Base-by-base conservation (phyloP, 2,888 invertebrate genomes). In the Mayetiola destructor region DNA sequence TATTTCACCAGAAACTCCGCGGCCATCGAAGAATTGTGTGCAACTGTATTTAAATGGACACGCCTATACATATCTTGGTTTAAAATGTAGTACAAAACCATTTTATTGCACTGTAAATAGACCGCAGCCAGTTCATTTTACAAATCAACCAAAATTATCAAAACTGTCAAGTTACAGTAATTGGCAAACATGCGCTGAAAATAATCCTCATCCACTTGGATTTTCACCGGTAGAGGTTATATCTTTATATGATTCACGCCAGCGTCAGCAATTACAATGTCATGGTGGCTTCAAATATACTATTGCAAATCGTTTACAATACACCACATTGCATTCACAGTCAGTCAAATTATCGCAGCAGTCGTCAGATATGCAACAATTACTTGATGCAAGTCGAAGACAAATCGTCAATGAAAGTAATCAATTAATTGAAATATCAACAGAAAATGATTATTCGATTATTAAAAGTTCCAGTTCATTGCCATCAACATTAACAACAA, bases 141-240 rank as follows among this genome's bases (percentile, higher is more conserved):
- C 27, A 2, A 27, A 27, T 14, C 48, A 27, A 27, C 48, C 48
- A 6, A 88, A 89, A 64, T 84, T 87, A 69, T 87, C 88, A 66
- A 88, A 87, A 64, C 74, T 95, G 57, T 95, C 94, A 40, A 96
- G 96, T 95, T 96, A 96, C 70, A 93, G 93, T 57, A 93, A 94
- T 69, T 96, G 95, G 89, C 84, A 85, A 75, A 84, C 85, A 68
- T 77, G 82, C 76, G 76, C 81, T 64, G 77, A 81, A 72, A 80
- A 80, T 59, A 81, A 82, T 68, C 74, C 81, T 62, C 80, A 81
- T 70, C 80, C 82, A 63, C 71, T 80, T 63, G 84, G 84, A 57
- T 72, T 85, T 64, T 79, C 81, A 64, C 80, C 85, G 52, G 78
- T 79, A 64, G 76, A 78, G 66, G 80, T 81, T 59, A 81, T 84